These are phyloP conservation scores for Tetramorium simillimum DNA, from an alignment of 1,140 invertebrate species.

Conservation along the genomic window DNA sequence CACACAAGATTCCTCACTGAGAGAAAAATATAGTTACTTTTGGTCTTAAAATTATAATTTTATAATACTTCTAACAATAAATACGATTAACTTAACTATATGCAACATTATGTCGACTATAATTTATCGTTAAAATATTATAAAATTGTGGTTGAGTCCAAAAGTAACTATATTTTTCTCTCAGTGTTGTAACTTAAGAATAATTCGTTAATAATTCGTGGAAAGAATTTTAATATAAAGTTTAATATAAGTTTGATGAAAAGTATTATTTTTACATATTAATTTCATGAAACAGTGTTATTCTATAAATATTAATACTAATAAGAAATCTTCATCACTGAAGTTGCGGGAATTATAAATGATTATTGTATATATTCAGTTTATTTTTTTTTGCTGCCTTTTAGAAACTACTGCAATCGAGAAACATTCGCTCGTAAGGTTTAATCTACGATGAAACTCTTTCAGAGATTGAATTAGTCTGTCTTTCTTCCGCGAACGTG, in stretches of 20 bases:
- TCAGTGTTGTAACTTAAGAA: background rate
- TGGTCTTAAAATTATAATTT: no score
- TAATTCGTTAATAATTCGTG: background rate
- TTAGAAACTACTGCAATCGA: background rate
- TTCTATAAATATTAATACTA: background rate
- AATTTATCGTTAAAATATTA: no score
- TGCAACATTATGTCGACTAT: no score
- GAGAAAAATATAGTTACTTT: no score
- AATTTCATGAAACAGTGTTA: background rate
- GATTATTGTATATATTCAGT: background rate
- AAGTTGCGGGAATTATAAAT: background rate
- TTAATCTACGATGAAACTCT: conserved; percentile 34
- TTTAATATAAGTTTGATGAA: no score
- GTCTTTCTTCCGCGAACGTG: background rate
- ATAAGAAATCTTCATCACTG: background rate
- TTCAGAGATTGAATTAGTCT: conserved; percentile 48
- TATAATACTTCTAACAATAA: no score
- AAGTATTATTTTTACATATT: background rate
- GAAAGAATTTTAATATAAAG: no score
- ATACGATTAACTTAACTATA: no score
- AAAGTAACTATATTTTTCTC: no score
- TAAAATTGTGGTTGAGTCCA: no score
- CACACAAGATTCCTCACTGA: background rate
- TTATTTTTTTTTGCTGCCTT: background rate
- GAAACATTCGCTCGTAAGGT: conserved; percentile 14